These are phyloP conservation scores for Isotomurus palustris DNA, from an alignment of 2,888 invertebrate species.

Conservation along the genomic window DNA sequence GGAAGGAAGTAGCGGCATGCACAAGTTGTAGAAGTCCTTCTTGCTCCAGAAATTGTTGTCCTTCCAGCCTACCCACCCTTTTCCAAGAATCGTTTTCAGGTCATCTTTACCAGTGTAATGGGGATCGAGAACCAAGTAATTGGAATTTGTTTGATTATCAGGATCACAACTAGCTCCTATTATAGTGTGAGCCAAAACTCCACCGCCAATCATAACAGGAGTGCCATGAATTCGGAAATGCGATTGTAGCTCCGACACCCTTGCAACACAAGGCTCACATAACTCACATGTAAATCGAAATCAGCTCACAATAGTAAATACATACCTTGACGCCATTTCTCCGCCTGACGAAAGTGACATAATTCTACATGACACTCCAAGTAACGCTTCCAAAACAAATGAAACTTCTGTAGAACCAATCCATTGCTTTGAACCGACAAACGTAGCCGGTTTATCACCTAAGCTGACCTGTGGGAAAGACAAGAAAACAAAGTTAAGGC, in stretches of 20 bases:
- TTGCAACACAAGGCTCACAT: background rate
- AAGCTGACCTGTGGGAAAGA: conserved; percentile 53
- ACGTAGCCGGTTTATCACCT: conserved; percentile 82
- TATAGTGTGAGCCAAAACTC: conserved; percentile 95
- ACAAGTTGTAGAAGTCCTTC: conserved; percentile 92
- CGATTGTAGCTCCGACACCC: conserved; percentile 65
- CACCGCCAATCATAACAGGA: conserved; percentile 99
- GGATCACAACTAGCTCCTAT: conserved; percentile 75
- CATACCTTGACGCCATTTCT: conserved; percentile 60
- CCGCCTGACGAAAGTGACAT: conserved; percentile 78
- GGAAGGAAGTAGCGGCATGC: conserved; percentile 73
- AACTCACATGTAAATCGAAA: too few species aligned
- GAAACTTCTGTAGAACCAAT: conserved; percentile 97
- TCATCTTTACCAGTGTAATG: conserved; percentile 92
- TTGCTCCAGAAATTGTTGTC: conserved; percentile 89
- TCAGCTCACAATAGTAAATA: too few species aligned
- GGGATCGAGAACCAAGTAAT: conserved; percentile 95
- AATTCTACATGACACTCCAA: conserved; percentile 71
- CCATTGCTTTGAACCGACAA: conserved; percentile 91
- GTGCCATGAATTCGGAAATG: conserved; percentile 92
- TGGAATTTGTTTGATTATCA: conserved; percentile 68
- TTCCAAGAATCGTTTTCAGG: conserved; percentile 63
- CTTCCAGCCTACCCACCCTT: conserved; percentile 99
- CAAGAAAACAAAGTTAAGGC: background rate
- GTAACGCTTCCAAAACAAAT: conserved; percentile 78